Base-by-base conservation (phyloP, 2,113 vertebrate genomes). In the Amblyornis subalaris region DNA sequence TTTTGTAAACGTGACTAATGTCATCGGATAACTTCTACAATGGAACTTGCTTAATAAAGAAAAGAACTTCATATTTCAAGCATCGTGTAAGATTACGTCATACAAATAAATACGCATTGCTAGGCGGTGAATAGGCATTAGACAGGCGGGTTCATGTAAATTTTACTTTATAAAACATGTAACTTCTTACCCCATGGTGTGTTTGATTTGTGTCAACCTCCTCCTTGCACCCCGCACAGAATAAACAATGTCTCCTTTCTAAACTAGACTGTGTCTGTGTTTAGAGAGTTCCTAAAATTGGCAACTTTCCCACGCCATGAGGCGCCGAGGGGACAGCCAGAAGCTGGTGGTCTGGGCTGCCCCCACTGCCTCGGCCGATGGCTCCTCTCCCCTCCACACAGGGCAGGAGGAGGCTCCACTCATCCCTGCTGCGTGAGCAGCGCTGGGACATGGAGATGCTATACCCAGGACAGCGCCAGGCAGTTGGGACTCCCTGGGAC, bases 271-370 rank as follows among this genome's bases (percentile, higher is more conserved):
- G 40, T 44, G 29, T 42, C 44, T 16, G 29, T 40, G 47, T 62
- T 64, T 48, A 9, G 25, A 79, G 31, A 64, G 40, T 13, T 58
- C 51, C 36, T 36, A 9, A 51, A 66, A n/a, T 21, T 4, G 4
- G 60, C 76, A 24, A 13, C 19, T 66, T 81, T 58, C 50, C 62
- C 31, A 58, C 3, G 9, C 55, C 40, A 3, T 47, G 69, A 23
- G 26, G 23, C 0, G 0, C 8, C 4, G 1, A 9, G 8, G 15
- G 26, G 8, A n/a, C 19, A 70, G 4, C 8, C 35, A 36, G 29
- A 64, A 69, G 33, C 1, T 45, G 40, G 21, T 28, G 54, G 10
- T 36, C 50, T 47, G 38, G n/a, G 38, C n/a, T 75, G n/a, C 50
- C 44, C 8, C 44, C 3, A 14, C 7, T 28, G 14, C 35, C 24